These are phyloP conservation scores for Apamea sordens DNA, from an alignment of 2,888 invertebrate genomes.

Conservation along the genomic window DNA sequence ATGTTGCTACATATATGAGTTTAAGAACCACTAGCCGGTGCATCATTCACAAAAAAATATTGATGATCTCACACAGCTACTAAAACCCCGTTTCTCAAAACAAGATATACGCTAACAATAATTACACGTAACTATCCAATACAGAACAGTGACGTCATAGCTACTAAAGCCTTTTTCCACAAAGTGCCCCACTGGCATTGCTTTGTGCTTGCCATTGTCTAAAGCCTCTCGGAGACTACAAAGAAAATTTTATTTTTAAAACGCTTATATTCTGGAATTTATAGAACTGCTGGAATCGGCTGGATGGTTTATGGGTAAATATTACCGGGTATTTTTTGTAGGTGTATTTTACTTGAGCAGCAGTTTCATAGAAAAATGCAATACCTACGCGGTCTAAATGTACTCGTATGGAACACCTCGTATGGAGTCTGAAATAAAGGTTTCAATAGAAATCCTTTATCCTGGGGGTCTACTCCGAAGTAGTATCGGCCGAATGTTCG, in stretches of 20 bases:
- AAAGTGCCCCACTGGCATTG: slow-evolving; percentile 75
- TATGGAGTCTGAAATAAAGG: too few relatives aligned
- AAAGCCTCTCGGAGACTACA: slow-evolving; percentile 69
- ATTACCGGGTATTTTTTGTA: neutral
- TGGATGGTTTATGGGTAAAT: neutral
- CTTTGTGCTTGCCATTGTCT: slow-evolving; percentile 77
- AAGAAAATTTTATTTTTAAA: slow-evolving; percentile 78
- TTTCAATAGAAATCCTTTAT: too few relatives aligned
- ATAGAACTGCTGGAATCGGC: slow-evolving; percentile 55
- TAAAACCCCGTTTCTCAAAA: neutral
- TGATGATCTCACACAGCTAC: neutral
- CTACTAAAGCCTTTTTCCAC: slow-evolving; percentile 59
- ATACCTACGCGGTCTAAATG: too few relatives aligned
- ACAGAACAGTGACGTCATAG: slow-evolving; percentile 43
- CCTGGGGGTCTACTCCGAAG: too few relatives aligned
- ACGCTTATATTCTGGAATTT: slow-evolving; percentile 52
- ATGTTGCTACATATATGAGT: too few relatives aligned
- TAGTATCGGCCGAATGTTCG: too few relatives aligned
- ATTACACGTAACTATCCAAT: slow-evolving; percentile 17
- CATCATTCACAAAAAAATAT: too few relatives aligned
- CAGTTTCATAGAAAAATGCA: too few relatives aligned
- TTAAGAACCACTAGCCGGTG: too few relatives aligned
- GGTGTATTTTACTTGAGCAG: neutral
- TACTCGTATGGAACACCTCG: too few relatives aligned
- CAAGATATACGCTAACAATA: neutral